Base-by-base conservation (phyloP, 2,113 vertebrate genomes). In the Scophthalmus maximus region DNA sequence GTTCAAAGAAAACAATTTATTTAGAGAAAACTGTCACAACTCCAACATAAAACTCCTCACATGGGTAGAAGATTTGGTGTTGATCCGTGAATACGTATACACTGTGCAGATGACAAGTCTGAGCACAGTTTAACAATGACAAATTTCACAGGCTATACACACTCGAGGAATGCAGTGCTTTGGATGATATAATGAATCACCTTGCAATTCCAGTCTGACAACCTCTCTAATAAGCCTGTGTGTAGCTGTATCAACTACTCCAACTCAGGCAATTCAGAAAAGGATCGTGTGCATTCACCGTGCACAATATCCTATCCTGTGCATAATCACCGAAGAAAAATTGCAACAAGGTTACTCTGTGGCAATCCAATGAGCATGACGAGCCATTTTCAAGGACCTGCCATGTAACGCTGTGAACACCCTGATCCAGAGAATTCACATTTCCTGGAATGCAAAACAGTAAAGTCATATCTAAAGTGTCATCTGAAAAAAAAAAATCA, bases 401-500 rank as follows among this genome's bases (percentile, higher is more conserved):
- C 66, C 25, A 30, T 2, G n/a, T n/a, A n/a, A n/a, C n/a, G n/a
- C n/a, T n/a, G n/a, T 27, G 51, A 15, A 64, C 72, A 73, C 58
- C 60, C 46, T 10, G 18, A 50, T 42, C 27, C 25, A 44, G 68
- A 82, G 15, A 79, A 78, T 10, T 57, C 38, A 51, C 61, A 64
- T 76, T 85, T 88, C 69, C 80, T 85, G 72, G 23, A 29, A 87
- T 78, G 79, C 70, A 87, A 87, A 85, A 25, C 59, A 70, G 26
- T n/a, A n/a, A 8, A 64, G 46, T 62, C 52, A 50, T 51, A 44
- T 78, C 68, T 70, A 8, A 38, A 53, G 38, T 51, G 52, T 53
- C 50, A 63, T 55, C 69, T 74, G 66, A 51, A 30, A 78, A 55
- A 44, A 57, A 51, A 25, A 20, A 38, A 40, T 3, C 17, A 17